Base-by-base conservation (phyloP, 2,113 vertebrate species). In the Cephalopterus ornatus region DNA sequence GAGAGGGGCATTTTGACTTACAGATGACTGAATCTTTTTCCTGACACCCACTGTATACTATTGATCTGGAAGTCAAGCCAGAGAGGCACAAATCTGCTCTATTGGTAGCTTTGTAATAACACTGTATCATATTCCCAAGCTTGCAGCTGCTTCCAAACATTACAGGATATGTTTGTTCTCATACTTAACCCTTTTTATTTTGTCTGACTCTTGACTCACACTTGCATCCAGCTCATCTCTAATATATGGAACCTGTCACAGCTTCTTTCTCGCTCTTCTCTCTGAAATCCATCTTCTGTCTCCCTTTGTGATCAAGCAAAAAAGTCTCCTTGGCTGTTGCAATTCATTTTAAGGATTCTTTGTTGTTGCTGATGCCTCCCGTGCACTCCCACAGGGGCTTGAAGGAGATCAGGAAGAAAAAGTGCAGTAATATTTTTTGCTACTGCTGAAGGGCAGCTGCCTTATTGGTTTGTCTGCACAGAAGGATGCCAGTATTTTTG, bases 321-420 rank as follows among this genome's bases (percentile, higher is more conserved):
- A 82, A 75, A 49, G 7, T 84, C 81, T 88, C 39, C 81, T 78
- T 93, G 46, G 71, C 58, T 87, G 39, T 37, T 86, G 59, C 62
- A 95, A 89, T 85, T 93, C 19, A 77, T 93, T 94, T 76, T 77
- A 74, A 85, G 50, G 58, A 72, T 50, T 95, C 65, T 67, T 88
- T 70, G 35, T 86, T 92, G 67, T 8, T 88, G 76, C 26, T 76
- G 42, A 68, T 92, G 50, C 33, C 58, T 82, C 73, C 6, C 6
- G 18, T 58, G 47, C 92, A 44, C 35, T 95, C 82, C 58, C 85
- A 61, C 74, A 67, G 47, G 27, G 52, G 12, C 62, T 78, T 81
- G 39, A 89, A 94, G 23, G 47, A 52, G 15, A 71, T 35, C 27
- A 83, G 59, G 65, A 94, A 71, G 77, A 88, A 37, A 70, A 93